A percentile compares a stretch with the other conserved stretches of the same genome.
These are phyloP conservation scores for Drosophila neutralis DNA, from an alignment of 2,888 invertebrate species.

Conservation along the genomic window DNA sequence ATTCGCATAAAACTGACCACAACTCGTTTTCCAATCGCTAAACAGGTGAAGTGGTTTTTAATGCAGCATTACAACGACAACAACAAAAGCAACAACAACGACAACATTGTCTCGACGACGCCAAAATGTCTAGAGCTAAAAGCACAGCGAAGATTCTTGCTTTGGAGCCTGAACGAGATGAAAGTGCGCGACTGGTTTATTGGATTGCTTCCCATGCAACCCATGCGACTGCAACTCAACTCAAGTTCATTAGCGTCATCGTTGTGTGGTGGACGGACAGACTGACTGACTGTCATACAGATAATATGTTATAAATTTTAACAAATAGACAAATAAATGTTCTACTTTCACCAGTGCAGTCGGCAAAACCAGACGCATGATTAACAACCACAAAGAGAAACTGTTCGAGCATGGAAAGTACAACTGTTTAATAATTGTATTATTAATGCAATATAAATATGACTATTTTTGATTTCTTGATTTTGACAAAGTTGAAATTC, in stretches of 20 bases:
- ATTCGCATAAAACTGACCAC: slow-evolving; percentile 37
- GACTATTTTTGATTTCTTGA: background rate
- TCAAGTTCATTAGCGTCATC: slow-evolving; percentile 62
- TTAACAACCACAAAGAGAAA: slow-evolving; percentile 20
- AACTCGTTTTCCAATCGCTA: slow-evolving; percentile 26
- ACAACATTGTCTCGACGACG: slow-evolving; percentile 35
- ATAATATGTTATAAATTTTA: slow-evolving; percentile 59
- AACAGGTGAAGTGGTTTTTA: slow-evolving; percentile 32
- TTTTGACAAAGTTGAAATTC: slow-evolving; percentile 1
- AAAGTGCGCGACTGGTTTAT: slow-evolving; percentile 56
- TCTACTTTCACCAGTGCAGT: slow-evolving; percentile 70
- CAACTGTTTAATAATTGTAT: background rate
- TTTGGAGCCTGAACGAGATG: slow-evolving; percentile 36
- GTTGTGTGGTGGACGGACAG: slow-evolving; percentile 28
- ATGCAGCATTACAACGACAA: slow-evolving; percentile 36
- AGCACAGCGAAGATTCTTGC: slow-evolving; percentile 26
- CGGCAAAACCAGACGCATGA: slow-evolving; percentile 7
- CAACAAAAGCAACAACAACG: slow-evolving; percentile 3
- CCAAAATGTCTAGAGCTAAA: slow-evolving; percentile 51
- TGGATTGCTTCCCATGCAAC: slow-evolving; percentile 53
- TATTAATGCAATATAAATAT: background rate
- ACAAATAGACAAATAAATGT: slow-evolving; percentile 69
- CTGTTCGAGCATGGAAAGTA: background rate
- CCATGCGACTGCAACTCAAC: slow-evolving; percentile 40
- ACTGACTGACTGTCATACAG: slow-evolving; percentile 39